Conservation (phyloP, 1,140 invertebrate genomes). For the Bombus pascuorum region DNA sequence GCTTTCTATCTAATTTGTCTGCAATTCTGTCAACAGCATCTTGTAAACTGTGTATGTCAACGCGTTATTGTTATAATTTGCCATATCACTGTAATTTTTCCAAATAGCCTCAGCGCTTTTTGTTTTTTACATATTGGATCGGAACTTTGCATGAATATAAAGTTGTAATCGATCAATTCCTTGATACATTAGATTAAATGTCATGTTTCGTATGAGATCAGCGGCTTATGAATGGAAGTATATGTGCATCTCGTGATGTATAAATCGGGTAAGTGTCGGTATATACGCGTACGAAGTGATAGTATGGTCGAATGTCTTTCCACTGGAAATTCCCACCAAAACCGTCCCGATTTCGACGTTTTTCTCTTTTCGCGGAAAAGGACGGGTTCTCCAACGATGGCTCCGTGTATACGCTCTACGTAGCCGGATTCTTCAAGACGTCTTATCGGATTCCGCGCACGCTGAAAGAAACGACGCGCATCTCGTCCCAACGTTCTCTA, state of each 20-base stretch:
- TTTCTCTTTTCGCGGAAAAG: not conserved
- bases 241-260: not conserved
- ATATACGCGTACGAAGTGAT: not conserved
- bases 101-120: too few species aligned
- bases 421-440: slow-evolving; percentile 34
- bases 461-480: slow-evolving; percentile 43
- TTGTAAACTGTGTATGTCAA: too few species aligned
- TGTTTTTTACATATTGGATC: too few species aligned
- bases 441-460: slow-evolving; percentile 51
- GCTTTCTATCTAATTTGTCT: too few species aligned
- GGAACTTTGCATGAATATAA: too few species aligned
- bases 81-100: too few species aligned
- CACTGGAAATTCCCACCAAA: slow-evolving; percentile 31
- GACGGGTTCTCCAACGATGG: not conserved
- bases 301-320: slow-evolving; percentile 29
- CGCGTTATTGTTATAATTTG: too few species aligned
- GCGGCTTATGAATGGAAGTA: not conserved
- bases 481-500: slow-evolving; percentile 18
- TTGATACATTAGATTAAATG: too few species aligned
- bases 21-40: too few species aligned
- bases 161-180: too few species aligned
- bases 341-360: slow-evolving; percentile 8
- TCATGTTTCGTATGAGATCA: too few species aligned
- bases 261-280: not conserved
- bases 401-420: slow-evolving; percentile 14